Conservation (phyloP, 2,797 vertebrate species). For the Fistularia tabacaria region DNA sequence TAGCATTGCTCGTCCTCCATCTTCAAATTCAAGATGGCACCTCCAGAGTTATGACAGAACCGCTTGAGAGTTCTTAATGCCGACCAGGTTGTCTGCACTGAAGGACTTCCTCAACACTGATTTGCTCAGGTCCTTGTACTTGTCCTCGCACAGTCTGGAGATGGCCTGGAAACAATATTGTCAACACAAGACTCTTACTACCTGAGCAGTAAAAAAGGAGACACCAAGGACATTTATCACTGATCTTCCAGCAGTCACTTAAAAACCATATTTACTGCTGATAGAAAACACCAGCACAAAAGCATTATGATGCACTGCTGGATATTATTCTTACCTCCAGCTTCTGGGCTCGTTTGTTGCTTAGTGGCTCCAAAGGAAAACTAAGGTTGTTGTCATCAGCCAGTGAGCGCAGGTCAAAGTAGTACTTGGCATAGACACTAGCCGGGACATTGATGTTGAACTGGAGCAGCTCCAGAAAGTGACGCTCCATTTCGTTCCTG, state of each 20-base stretch:
- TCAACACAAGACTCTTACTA: neutral
- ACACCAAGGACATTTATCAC: too few relatives aligned
- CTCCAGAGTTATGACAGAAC: conserved; percentile 84
- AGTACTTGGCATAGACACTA: conserved; percentile 99
- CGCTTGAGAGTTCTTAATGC: conserved; percentile 85
- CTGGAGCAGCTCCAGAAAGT: conserved; percentile 94
- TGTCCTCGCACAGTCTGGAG: conserved; percentile 95
- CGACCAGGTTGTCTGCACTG: conserved; percentile 93
- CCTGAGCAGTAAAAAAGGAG: neutral
- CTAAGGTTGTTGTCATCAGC: conserved; percentile 94
- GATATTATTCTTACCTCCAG: conserved; percentile 80
- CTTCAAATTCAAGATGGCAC: neutral
- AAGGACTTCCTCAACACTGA: conserved; percentile 86
- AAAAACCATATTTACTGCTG: too few relatives aligned
- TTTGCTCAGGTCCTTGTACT: conserved; percentile 92
- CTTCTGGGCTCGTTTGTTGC: conserved; percentile 92
- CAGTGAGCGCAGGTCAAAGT: conserved; percentile 95
- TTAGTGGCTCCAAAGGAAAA: conserved; percentile 93
- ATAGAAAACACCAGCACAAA: neutral
- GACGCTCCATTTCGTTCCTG: conserved; percentile 97
- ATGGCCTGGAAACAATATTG: conserved; percentile 78
- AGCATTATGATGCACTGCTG: too few relatives aligned
- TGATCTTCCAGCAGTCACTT: too few relatives aligned
- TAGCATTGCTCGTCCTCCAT: neutral
- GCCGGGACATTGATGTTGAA: conserved; percentile 99